A percentile compares a stretch with the other conserved stretches of the same genome.
Conservation (phyloP, 2,888 invertebrate genomes). For the Sympetrum striolatum region DNA sequence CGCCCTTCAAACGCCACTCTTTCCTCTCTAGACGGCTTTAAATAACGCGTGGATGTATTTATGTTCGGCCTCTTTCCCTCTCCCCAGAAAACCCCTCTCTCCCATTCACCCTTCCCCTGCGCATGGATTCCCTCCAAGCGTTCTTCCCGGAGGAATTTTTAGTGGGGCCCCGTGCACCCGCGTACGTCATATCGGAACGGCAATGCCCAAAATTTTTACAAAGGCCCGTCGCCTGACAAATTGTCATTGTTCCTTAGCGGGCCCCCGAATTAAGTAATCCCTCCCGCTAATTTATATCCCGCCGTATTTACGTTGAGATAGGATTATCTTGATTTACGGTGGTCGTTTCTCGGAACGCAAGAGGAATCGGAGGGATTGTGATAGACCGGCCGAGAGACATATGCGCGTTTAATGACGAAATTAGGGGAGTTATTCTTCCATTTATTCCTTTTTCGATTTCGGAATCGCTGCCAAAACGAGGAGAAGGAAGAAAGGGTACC, state of each 20-base stretch:
- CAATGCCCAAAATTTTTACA: neutral
- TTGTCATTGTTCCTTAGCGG: neutral
- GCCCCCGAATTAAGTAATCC: neutral
- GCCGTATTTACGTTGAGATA: too few species aligned
- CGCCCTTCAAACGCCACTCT: slow-evolving; percentile 42
- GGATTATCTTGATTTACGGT: too few species aligned
- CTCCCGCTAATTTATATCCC: too few species aligned
- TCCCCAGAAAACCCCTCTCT: neutral
- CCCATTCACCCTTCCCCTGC: slow-evolving; percentile 6
- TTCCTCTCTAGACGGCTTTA: slow-evolving; percentile 30
- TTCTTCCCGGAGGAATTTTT: neutral
- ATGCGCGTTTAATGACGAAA: too few species aligned
- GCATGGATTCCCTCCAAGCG: neutral
- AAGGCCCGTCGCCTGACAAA: neutral
- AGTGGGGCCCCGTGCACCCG: neutral
- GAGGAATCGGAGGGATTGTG: too few species aligned
- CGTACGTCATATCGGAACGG: neutral
- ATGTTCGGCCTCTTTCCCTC: neutral
- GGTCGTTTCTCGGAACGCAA: too few species aligned
- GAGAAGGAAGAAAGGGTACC: too few species aligned
- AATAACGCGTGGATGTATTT: slow-evolving; percentile 40
- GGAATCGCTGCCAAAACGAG: too few species aligned
- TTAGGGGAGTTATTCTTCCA: too few species aligned
- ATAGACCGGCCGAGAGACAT: too few species aligned
- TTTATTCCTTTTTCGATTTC: too few species aligned